Evolutionary conservation across 2,113 vertebrate species (phyloP).

Genomic region (Heloderma charlesbogerti): DNA sequence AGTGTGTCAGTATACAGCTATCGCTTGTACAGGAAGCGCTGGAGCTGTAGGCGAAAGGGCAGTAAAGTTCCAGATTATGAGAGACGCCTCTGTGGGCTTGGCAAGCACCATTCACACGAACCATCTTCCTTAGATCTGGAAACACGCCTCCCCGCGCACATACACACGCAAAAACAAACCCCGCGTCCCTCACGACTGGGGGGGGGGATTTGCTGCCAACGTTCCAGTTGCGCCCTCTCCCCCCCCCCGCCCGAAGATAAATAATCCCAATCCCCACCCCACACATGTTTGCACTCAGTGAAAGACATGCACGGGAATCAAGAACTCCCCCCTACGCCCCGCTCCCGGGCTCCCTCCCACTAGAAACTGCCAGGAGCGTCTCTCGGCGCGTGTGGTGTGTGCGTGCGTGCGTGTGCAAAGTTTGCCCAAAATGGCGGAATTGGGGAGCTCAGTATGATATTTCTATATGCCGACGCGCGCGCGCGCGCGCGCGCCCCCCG

Average conservation of each 20-base stretch:
- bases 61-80: neutral
- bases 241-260: neutral
- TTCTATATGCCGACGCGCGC: constrained; percentile 76
- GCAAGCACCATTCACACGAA: neutral
- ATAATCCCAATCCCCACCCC: constrained; percentile 9
- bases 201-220: neutral
- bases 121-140: neutral
- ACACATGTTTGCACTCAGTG: neutral
- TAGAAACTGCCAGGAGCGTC: constrained; percentile 13
- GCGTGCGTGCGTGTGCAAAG: constrained; percentile 72
- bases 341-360: constrained; percentile 32
- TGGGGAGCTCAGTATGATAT: constrained; percentile 76
- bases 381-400: constrained; percentile 32
- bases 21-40: constrained; percentile 13
- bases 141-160: neutral
- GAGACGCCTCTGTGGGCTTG: neutral
- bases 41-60: neutral
- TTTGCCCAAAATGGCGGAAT: constrained; percentile 84
- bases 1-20: constrained; percentile 4
- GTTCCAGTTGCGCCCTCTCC: neutral
- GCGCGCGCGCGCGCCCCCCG: neutral
- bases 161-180: neutral
- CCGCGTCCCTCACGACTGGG: neutral
- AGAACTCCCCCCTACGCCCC: neutral
- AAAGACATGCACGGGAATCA: neutral